phyloP scores from a whole-genome alignment of 1,140 invertebrate genomes.

The Laodelphax striatellus region DNA sequence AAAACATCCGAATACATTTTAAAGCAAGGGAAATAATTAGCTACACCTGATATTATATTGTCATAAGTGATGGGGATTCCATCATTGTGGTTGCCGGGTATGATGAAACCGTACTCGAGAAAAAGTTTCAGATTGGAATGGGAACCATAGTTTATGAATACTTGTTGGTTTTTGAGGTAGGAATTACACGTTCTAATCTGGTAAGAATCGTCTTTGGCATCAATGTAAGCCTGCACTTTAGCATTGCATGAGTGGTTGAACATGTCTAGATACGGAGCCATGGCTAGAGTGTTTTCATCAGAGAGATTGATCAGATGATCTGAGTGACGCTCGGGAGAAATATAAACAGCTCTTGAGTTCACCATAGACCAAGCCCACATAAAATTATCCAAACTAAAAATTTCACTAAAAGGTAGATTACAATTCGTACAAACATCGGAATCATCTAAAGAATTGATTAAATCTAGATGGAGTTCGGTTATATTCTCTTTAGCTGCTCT shows the following conservation, averaged over 20 bases:
- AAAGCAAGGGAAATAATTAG: constrained; percentile 7
- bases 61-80: constrained; percentile 15
- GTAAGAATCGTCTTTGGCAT: constrained; percentile 18
- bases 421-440: constrained; percentile 22
- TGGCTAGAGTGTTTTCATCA: constrained; percentile 34
- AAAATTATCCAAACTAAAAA: constrained; percentile 24
- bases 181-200: constrained; percentile 20
- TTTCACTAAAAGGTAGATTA: constrained; percentile 11
- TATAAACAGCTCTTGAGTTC: constrained; percentile 43
- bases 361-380: constrained; percentile 42
- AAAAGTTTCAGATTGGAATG: constrained; percentile 25
- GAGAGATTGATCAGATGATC: constrained; percentile 16
- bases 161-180: constrained; percentile 22
- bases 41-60: constrained; percentile 15
- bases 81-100: constrained; percentile 23
- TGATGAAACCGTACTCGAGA: constrained; percentile 27
- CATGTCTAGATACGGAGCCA: constrained; percentile 51
- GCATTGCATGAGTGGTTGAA: constrained; percentile 40
- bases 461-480: constrained; percentile 11
- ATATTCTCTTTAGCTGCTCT: constrained; percentile 18
- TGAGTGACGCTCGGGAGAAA: constrained; percentile 18
- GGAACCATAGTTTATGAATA: constrained; percentile 27
- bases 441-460: constrained; percentile 3
- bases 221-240: constrained; percentile 20
- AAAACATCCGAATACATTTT: constrained; percentile 15